Evolutionary conservation across 2,113 vertebrate genomes (phyloP).

Genomic region (Thunnus maccoyii): DNA sequence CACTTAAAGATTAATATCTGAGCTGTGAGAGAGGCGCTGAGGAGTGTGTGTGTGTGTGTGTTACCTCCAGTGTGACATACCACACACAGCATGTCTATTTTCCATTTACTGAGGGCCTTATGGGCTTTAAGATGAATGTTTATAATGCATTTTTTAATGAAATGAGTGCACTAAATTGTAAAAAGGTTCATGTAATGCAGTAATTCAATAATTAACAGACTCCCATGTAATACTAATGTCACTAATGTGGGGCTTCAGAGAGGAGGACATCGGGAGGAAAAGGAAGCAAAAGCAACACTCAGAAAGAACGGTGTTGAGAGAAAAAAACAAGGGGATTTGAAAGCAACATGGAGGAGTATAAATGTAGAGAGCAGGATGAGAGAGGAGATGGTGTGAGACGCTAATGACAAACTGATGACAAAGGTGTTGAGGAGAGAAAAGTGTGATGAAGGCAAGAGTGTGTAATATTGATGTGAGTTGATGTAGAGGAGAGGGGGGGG

Average conservation of each 20-base stretch:
- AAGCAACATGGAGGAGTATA: too few relatives aligned
- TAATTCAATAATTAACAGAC: not conserved
- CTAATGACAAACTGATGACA: too few relatives aligned
- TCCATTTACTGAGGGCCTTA: not conserved
- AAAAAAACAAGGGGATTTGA: too few relatives aligned
- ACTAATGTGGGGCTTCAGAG: not conserved
- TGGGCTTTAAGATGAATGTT: not conserved
- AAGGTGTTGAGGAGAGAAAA: too few relatives aligned
- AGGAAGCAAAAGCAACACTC: too few relatives aligned
- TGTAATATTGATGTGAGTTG: too few relatives aligned
- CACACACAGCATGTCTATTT: not conserved
- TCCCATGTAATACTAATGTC: not conserved
- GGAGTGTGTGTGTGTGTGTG: not conserved
- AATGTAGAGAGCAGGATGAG: not conserved
- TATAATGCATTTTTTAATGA: not conserved
- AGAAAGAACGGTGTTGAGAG: too few relatives aligned
- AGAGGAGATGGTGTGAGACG: not conserved
- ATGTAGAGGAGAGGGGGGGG: too few relatives aligned
- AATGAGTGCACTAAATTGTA: not conserved
- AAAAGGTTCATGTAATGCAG: not conserved
- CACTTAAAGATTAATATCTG: slow-evolving; percentile 9
- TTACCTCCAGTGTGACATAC: too few relatives aligned
- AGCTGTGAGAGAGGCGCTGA: not conserved
- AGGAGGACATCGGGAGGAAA: too few relatives aligned
- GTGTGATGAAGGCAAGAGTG: too few relatives aligned